These are phyloP conservation scores for Leistus spinibarbis DNA, from an alignment of 2,888 invertebrate species.

Conservation along the genomic window DNA sequence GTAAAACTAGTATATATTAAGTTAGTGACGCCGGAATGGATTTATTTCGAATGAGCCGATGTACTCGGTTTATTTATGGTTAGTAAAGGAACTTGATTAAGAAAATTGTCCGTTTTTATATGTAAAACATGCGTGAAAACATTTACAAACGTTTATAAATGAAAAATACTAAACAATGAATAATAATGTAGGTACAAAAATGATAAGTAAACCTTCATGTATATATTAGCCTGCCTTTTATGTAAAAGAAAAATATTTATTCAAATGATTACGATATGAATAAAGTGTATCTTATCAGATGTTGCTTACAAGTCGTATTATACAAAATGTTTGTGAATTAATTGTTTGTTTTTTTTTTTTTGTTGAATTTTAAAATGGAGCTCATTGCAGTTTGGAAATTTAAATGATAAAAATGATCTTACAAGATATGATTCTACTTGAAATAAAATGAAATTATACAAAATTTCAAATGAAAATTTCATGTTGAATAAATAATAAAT, in stretches of 20 bases:
- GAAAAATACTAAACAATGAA: background rate
- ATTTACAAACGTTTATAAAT: background rate
- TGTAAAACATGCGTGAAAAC: background rate
- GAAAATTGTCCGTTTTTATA: no score
- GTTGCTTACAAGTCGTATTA: no score
- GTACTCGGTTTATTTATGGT: no score
- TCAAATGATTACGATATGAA: no score
- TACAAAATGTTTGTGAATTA: background rate
- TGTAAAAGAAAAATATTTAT: background rate
- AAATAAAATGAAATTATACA: background rate
- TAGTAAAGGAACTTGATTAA: no score
- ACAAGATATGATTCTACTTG: background rate
- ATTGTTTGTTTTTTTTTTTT: background rate
- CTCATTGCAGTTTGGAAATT: background rate
- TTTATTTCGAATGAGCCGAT: no score
- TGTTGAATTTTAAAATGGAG: background rate
- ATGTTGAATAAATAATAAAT: background rate
- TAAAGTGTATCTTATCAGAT: background rate
- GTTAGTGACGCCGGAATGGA: no score
- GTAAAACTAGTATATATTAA: no score
- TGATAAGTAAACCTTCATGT: background rate
- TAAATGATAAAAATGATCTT: background rate
- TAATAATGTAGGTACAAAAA: background rate
- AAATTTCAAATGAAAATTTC: background rate
- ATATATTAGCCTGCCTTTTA: background rate